Evolutionary conservation across 2,797 vertebrate species (phyloP).

Genomic region (Taeniopygia guttata): DNA sequence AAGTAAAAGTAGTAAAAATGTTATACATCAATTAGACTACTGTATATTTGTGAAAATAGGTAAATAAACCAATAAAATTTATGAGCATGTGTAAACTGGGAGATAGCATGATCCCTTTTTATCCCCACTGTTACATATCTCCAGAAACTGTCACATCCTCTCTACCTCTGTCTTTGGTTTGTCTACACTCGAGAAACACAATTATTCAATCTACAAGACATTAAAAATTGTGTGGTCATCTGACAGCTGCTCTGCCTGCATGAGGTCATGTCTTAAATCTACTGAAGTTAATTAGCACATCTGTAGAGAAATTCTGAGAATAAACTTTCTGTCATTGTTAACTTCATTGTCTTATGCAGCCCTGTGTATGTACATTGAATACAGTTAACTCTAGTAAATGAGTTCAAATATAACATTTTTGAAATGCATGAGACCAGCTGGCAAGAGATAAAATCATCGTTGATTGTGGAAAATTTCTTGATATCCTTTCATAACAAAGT

Average conservation of each 20-base stretch:
- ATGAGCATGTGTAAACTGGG: not conserved
- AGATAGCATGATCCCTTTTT: not conserved
- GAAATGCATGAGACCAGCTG: not conserved
- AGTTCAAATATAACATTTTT: not conserved
- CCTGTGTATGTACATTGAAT: not conserved
- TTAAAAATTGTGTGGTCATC: not conserved
- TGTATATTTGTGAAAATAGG: not conserved
- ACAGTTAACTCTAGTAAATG: not conserved
- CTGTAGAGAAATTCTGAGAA: not conserved
- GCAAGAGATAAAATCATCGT: not conserved
- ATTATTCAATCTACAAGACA: not conserved
- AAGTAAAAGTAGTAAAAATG: not conserved
- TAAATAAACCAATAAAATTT: not conserved
- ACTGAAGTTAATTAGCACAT: not conserved
- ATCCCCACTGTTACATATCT: not conserved
- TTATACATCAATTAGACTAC: not conserved
- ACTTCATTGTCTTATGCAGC: not conserved
- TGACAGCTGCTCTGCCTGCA: not conserved
- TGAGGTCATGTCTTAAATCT: not conserved
- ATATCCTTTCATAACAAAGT: not conserved
- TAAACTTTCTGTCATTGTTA: not conserved
- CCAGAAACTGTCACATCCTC: not conserved
- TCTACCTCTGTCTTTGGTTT: not conserved
- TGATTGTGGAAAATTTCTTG: conserved; percentile 3
- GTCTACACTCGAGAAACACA: not conserved